Evolutionary conservation across 1,140 invertebrate genomes (phyloP).

Genomic region (Cotesia typhae): DNA sequence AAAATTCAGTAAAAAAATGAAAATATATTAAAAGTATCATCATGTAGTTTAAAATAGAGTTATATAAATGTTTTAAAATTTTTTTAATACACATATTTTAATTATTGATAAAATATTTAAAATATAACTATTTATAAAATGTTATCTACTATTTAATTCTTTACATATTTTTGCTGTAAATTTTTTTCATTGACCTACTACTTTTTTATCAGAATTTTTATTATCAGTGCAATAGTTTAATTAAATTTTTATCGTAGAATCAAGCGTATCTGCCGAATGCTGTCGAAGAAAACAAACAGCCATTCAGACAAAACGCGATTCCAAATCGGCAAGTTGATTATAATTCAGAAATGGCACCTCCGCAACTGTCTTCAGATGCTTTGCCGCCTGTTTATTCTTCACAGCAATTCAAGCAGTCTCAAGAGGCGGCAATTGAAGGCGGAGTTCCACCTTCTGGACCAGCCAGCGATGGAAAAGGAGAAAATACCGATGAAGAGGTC

Average conservation of each 20-base stretch:
- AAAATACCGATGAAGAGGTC: constrained; percentile 38
- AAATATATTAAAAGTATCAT: too few species aligned
- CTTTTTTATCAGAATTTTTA: too few species aligned
- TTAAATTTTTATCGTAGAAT: constrained; percentile 43
- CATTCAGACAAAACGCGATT: constrained; percentile 46
- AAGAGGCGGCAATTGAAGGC: constrained; percentile 18
- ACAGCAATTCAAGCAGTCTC: constrained; percentile 50
- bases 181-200: too few species aligned
- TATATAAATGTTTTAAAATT: too few species aligned
- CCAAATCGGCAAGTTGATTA: constrained; percentile 43
- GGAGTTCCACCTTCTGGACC: constrained; percentile 25
- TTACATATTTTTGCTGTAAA: too few species aligned
- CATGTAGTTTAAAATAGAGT: too few species aligned
- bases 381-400: constrained; percentile 55
- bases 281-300: constrained; percentile 52
- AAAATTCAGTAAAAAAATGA: too few species aligned
- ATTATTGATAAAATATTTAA: too few species aligned
- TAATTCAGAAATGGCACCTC: constrained; percentile 51
- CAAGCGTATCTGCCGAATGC: constrained; percentile 52
- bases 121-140: too few species aligned
- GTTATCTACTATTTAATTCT: too few species aligned
- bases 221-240: background rate
- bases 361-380: constrained; percentile 49
- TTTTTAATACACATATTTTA: too few species aligned
- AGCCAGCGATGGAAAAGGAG: constrained; percentile 20